These are phyloP conservation scores for Chrysaora quinquecirrha DNA, from an alignment of 30 jellyfish, hydroid and myxozoan genomes.

Conservation along the genomic window DNA sequence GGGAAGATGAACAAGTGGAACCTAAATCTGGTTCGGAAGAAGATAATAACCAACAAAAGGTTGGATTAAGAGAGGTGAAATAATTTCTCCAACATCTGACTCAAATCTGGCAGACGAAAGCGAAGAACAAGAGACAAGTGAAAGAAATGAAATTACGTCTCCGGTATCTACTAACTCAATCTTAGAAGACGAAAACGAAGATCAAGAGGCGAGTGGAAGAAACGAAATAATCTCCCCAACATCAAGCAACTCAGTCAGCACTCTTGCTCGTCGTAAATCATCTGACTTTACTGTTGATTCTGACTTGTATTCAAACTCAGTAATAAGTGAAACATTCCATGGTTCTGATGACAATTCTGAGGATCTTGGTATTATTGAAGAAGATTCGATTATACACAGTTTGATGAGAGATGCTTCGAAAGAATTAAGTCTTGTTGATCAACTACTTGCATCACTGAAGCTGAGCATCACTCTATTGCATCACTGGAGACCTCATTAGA, in stretches of 20 bases:
- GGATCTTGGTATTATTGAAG: constrained; percentile 41
- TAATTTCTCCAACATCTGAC: too few relatives aligned
- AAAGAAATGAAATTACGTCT: too few relatives aligned
- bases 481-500: constrained; percentile 46
- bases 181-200: neutral
- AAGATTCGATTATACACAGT: constrained; percentile 37
- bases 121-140: too few relatives aligned
- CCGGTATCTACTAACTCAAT: too few relatives aligned
- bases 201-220: too few relatives aligned
- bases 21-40: neutral
- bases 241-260: too few relatives aligned
- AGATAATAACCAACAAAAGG: too few relatives aligned
- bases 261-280: neutral
- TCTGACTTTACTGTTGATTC: neutral
- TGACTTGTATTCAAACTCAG: neutral
- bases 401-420: constrained; percentile 50
- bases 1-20: neutral
- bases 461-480: constrained; percentile 43
- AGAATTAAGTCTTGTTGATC: constrained; percentile 41
- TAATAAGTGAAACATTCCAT: neutral
- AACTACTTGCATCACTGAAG: constrained; percentile 35
- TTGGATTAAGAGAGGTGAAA: too few relatives aligned
- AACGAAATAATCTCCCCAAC: too few relatives aligned
- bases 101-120: too few relatives aligned
- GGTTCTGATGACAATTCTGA: constrained; percentile 10